Conservation (phyloP, 1,140 invertebrate species). For the Zaprionus africanus region DNA sequence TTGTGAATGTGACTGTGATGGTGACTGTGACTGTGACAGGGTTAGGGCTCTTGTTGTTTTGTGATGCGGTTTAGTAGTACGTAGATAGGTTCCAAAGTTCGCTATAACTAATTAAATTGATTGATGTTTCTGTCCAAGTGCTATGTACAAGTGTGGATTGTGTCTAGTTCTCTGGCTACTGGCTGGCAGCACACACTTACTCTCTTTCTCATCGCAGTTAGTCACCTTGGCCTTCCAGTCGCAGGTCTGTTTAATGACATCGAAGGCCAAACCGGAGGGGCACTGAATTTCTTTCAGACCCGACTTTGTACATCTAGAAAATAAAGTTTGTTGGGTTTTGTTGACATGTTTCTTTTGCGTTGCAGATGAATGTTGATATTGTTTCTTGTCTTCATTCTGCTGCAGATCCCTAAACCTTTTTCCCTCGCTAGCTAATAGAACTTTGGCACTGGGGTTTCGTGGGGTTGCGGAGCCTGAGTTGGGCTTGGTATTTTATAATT, state of each 20-base stretch:
- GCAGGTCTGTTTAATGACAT: conserved; percentile 98
- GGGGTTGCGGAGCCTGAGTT: conserved; percentile 29
- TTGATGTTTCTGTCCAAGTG: conserved; percentile 31
- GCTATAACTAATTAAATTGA: conserved; percentile 26
- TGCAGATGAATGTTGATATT: conserved; percentile 14
- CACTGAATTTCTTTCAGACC: conserved; percentile 97
- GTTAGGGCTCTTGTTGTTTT: conserved; percentile 32
- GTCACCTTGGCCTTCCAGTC: conserved; percentile 98
- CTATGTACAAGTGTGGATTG: conserved; percentile 39
- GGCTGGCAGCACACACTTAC: conserved; percentile 90
- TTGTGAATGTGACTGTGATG: conserved; percentile 14
- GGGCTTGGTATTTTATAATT: conserved; percentile 20
- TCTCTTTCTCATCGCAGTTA: conserved; percentile 97
- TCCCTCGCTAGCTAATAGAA: conserved; percentile 62
- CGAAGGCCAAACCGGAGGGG: conserved; percentile 97
- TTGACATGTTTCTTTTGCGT: conserved; percentile 20
- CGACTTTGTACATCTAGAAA: conserved; percentile 94
- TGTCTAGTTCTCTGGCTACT: conserved; percentile 40
- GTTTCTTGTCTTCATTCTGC: conserved; percentile 34
- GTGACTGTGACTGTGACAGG: conserved; percentile 20
- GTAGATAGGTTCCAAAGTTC: conserved; percentile 68
- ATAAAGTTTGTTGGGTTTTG: conserved; percentile 62
- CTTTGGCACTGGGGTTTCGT: conserved; percentile 61
- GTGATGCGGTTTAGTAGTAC: conserved; percentile 17
- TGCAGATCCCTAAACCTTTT: conserved; percentile 9